These are phyloP conservation scores for Microplitis manilae DNA, from an alignment of 2,888 invertebrate genomes.

Conservation along the genomic window DNA sequence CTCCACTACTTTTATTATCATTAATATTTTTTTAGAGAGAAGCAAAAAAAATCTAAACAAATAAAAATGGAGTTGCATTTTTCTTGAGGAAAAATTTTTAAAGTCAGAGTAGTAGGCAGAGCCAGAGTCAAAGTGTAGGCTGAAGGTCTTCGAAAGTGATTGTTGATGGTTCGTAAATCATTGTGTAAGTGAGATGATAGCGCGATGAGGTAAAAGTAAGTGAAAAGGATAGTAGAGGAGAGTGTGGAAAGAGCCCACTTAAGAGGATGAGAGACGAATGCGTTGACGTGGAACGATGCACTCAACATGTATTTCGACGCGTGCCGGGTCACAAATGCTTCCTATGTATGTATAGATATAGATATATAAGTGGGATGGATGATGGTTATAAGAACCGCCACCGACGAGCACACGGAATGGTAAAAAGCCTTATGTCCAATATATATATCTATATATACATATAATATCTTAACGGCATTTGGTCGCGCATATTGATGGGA, in stretches of 20 bases:
- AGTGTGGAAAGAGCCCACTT: conserved; percentile 25
- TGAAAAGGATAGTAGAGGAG: background rate
- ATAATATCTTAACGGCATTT: conserved; percentile 67
- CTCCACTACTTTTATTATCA: background rate
- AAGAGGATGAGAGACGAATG: conserved; percentile 64
- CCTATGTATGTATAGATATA: conserved; percentile 24
- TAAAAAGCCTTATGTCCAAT: conserved; percentile 51
- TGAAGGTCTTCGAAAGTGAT: background rate
- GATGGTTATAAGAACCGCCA: conserved; percentile 26
- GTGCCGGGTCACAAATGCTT: conserved; percentile 45
- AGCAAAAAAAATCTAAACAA: background rate
- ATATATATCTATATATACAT: background rate
- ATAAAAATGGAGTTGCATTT: no score
- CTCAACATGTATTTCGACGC: conserved; percentile 63
- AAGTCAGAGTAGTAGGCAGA: no score
- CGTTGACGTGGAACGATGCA: conserved; percentile 64
- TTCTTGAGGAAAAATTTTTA: no score
- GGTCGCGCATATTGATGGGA: conserved; percentile 67
- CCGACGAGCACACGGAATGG: conserved; percentile 42
- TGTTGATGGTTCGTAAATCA: background rate
- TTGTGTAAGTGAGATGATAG: background rate
- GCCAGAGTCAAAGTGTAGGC: background rate
- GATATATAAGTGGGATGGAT: conserved; percentile 47
- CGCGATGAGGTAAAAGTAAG: conserved; percentile 3
- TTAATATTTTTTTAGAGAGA: background rate